phyloP scores from a whole-genome alignment of 2,888 invertebrate genomes.

The Leucoptera coffeella region DNA sequence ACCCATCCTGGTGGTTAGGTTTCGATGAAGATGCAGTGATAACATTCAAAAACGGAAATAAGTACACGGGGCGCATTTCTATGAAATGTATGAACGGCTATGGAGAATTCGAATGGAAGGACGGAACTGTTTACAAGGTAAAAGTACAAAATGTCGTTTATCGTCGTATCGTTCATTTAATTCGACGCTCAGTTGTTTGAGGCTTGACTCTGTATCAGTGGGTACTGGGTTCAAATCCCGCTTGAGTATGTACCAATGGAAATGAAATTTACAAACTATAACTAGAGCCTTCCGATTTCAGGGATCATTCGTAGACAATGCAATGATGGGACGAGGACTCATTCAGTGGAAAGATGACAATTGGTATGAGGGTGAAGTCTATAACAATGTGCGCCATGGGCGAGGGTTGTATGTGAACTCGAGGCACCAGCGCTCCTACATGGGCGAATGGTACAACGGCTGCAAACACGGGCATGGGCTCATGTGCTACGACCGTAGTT shows the following conservation, averaged over 20 bases:
- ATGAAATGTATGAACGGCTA: slow-evolving; percentile 53
- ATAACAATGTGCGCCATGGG: slow-evolving; percentile 49
- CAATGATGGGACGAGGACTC: slow-evolving; percentile 46
- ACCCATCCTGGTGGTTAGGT: slow-evolving; percentile 31
- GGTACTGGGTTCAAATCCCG: not conserved
- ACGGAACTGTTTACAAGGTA: slow-evolving; percentile 53
- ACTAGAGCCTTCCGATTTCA: slow-evolving; percentile 11
- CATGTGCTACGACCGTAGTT: slow-evolving; percentile 18
- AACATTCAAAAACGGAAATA: slow-evolving; percentile 49
- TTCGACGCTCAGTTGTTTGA: too few species aligned
- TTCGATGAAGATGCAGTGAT: slow-evolving; percentile 41
- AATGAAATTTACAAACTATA: not conserved
- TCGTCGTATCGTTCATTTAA: too few species aligned
- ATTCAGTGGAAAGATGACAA: slow-evolving; percentile 50
- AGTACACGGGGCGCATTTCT: slow-evolving; percentile 47
- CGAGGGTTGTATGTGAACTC: slow-evolving; percentile 41
- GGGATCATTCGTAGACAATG: slow-evolving; percentile 54
- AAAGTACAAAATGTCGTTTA: slow-evolving; percentile 3
- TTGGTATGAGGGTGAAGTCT: slow-evolving; percentile 55
- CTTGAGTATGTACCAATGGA: not conserved
- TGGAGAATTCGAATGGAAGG: slow-evolving; percentile 52
- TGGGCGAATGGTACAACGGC: slow-evolving; percentile 43
- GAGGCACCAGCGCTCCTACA: slow-evolving; percentile 22
- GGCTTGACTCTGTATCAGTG: not conserved
- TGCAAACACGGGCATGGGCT: slow-evolving; percentile 33